A percentile compares a stretch with the other conserved stretches of the same genome.
Conservation (phyloP, 2,888 invertebrate genomes). For the Hesperia comma region DNA sequence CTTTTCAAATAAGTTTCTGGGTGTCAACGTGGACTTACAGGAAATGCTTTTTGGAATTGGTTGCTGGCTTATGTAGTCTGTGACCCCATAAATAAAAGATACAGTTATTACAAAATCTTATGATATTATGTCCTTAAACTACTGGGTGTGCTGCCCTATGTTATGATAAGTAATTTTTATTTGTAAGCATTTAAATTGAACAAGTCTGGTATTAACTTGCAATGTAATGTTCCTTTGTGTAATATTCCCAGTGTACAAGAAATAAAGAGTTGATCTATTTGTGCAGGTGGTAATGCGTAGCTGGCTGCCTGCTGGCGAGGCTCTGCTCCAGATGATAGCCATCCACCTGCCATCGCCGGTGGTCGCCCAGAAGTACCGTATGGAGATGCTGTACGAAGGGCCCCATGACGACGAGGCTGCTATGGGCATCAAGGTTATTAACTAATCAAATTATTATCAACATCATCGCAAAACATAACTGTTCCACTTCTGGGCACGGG, state of each 20-base stretch:
- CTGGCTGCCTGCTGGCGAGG: conserved; percentile 99
- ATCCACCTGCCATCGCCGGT: conserved; percentile 99
- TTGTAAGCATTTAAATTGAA: too few species aligned
- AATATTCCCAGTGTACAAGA: too few species aligned
- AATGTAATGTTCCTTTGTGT: too few species aligned
- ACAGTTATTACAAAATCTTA: conserved; percentile 56
- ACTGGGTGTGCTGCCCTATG: too few species aligned
- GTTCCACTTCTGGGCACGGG: too few species aligned
- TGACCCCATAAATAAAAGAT: conserved; percentile 72
- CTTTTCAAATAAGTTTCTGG: conserved; percentile 69
- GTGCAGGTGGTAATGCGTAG: conserved; percentile 96
- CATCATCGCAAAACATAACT: too few species aligned
- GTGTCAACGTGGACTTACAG: conserved; percentile 81
- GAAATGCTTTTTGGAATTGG: conserved; percentile 76
- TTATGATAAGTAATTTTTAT: too few species aligned
- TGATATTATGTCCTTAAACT: too few species aligned
- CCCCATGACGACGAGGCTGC: conserved; percentile 98
- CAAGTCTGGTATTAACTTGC: not conserved
- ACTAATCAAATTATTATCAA: too few species aligned
- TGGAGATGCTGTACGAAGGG: conserved; percentile 99
- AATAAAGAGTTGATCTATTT: too few species aligned
- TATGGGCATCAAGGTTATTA: conserved; percentile 93
- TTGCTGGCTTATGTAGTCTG: conserved; percentile 56
- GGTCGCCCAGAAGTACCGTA: conserved; percentile 99
- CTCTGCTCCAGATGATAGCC: conserved; percentile 99